phyloP scores from a whole-genome alignment of 2,113 vertebrate genomes.

The Penelope pileata region DNA sequence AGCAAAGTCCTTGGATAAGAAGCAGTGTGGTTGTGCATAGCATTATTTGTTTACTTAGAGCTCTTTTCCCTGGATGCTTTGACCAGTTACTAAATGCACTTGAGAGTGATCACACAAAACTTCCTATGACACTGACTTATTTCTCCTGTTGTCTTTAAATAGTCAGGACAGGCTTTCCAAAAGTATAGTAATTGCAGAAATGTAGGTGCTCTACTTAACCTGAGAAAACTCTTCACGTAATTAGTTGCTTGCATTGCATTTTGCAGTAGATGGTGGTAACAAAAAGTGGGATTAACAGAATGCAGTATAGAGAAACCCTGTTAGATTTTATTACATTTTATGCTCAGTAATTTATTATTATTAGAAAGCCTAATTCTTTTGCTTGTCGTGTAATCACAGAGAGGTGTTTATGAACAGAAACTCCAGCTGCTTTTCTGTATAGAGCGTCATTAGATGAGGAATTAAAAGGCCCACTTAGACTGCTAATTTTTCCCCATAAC shows the following conservation, averaged over 20 bases:
- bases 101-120: background rate
- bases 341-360: background rate
- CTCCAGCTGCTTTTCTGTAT: conserved; percentile 34
- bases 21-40: background rate
- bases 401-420: conserved; percentile 12
- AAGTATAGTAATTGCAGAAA: background rate
- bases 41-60: background rate
- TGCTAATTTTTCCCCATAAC: background rate
- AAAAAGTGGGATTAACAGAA: background rate
- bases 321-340: conserved; percentile 28
- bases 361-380: conserved; percentile 43
- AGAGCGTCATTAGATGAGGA: background rate
- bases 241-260: background rate
- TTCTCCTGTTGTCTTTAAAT: background rate
- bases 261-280: background rate
- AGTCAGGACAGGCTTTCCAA: background rate
- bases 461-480: conserved; percentile 3
- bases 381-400: conserved; percentile 32
- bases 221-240: background rate
- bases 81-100: background rate
- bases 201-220: conserved; percentile 8
- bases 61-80: background rate
- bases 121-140: background rate
- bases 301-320: background rate
- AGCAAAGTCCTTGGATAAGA: background rate